Evolutionary conservation across 53 echinoderm and acorn worm species (phyloP), one percentile per base, ranked within the genome.

Genomic region (Stichopus horrens): DNA sequence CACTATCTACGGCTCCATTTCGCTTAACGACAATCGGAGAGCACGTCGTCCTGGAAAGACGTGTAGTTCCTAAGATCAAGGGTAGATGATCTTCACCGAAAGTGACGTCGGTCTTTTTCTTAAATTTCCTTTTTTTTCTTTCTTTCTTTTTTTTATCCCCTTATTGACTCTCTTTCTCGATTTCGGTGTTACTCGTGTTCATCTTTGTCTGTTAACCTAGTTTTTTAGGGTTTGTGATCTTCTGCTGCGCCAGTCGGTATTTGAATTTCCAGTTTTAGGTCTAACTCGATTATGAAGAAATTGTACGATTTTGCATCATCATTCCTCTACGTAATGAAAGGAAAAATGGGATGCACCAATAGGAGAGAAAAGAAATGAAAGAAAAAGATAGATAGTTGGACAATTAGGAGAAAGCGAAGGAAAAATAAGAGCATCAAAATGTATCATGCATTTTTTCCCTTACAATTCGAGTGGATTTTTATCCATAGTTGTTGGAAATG

Each of bases 271-370:
- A 57, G 81, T 81, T 57, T 55, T 81, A 81, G 57, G 11, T 57
- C 81, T 81, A 81, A 81, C 81, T 81, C 58, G 57, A 81, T 81
- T 56, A 81, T 19, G 53, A 81, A 80, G 16, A 7, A 18, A 71
- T n/a, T 71, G 71, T 7, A 71, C 14, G 18, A 7, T 0, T n/a
- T 19, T 71, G 71, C 71, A 71, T 71, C n/a, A 71, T 16, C 7
- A 7, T 37, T 37, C 37, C 37, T 37, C 37, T 37, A 37, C 37
- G 37, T 37, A 37, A 37, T 37, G 37, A 37, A 37, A 37, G 37
- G 37, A 37, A 37, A 37, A 37, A 37, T 37, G 37, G 37, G 37
- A 37, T 37, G 37, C 37, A 37, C 1, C 0, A 37, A 37, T 37
- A 37, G 37, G 37, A 37, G 37, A 37, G n/a, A 71, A 18, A 18